Evolutionary conservation across 2,888 invertebrate genomes (phyloP).

Genomic region (Podabrus alpinus): DNA sequence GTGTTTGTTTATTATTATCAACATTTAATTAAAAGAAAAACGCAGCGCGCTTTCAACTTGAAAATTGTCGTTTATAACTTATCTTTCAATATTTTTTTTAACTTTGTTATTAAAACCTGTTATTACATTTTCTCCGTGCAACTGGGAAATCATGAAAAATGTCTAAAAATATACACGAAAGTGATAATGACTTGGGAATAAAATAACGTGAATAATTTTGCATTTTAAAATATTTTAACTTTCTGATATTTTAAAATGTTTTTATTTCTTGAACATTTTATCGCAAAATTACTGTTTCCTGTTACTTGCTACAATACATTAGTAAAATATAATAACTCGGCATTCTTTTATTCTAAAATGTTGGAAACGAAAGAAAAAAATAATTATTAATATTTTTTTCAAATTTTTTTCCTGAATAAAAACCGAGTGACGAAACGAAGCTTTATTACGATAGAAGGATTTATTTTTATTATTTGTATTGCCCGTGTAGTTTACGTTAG

Average conservation of each 20-base stretch:
- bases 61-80: background rate
- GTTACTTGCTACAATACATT: background rate
- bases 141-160: background rate
- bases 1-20: background rate
- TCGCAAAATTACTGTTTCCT: background rate
- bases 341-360: background rate
- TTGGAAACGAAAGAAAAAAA: too few relatives aligned
- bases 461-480: background rate
- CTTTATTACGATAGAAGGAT: background rate
- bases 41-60: background rate
- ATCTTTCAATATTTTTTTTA: background rate
- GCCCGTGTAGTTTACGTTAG: background rate
- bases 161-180: background rate
- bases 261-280: background rate
- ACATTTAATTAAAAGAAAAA: background rate
- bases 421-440: background rate
- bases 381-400: background rate
- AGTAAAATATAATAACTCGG: background rate
- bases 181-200: background rate
- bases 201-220: background rate
- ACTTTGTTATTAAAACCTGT: background rate
- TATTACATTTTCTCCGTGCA: background rate
- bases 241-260: background rate
- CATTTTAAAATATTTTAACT: background rate
- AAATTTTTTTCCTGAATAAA: background rate